Evolutionary conservation across 2,113 vertebrate genomes (phyloP), one percentile per base, ranked within the genome.

Genomic region (Siphamia tubifer): DNA sequence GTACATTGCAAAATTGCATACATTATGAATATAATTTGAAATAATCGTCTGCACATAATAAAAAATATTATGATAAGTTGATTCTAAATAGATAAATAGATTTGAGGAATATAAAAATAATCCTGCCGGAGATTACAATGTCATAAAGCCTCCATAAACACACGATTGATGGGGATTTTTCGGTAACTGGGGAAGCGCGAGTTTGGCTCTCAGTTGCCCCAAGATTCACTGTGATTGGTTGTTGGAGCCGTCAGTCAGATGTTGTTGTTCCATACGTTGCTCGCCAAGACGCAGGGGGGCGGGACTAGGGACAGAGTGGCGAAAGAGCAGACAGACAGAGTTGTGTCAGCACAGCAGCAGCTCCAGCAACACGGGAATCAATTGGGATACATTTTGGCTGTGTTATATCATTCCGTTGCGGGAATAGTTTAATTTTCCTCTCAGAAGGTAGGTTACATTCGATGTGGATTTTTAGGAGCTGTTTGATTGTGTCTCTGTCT

Each of bases 361-460:
- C 85, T 86, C 75, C 55, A 58, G 57, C 54, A 62, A 40, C 72
- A 63, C 77, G 66, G 72, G 68, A 82, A 64, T 62, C 79, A 60
- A 70, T 68, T 45, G 68, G 78, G 76, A 75, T 31, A 74, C 62
- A n/a, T 66, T 36, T 77, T 36, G 56, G 36, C 35, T 72, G 56
- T 81, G 56, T 77, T 70, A 47, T 66, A 75, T 65, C 52, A 44
- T 45, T 76, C 55, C 55, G 73, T 53, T 76, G 71, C 64, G 11
- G 82, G 77, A 83, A 81, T 82, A 83, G 47, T 80, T 82, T 49
- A 3, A 71, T 67, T 78, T 79, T 45, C 38, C 51, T 68, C 53
- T 36, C 63, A 60, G 79, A 78, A 91, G 90, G 91, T 92, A 87
- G 13, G 88, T 68, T 19, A 40, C 6, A 44, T 2, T 16, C 24